Percentiles rank a stretch among this genome's conserved stretches.
Evolutionary conservation across 2,113 vertebrate species (phyloP).

Genomic region (Haplochromis vanheusdeni): DNA sequence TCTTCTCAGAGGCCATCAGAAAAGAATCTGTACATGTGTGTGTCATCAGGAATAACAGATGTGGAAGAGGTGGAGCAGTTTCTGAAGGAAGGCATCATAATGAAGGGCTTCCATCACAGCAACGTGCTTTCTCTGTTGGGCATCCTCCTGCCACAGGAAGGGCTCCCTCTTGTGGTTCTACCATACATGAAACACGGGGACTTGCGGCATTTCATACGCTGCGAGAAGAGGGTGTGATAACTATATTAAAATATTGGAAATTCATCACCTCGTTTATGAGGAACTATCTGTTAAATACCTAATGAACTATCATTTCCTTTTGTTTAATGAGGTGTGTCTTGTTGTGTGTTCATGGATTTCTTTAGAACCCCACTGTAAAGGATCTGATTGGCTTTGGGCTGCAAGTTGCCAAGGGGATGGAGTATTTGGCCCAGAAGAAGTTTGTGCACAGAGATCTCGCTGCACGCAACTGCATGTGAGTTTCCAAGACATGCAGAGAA

Average conservation of each 20-base stretch:
- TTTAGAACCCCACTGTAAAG: slow-evolving; percentile 90
- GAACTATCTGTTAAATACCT: neutral
- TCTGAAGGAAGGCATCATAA: slow-evolving; percentile 89
- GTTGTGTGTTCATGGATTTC: neutral
- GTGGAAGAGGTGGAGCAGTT: slow-evolving; percentile 94
- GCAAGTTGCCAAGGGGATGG: slow-evolving; percentile 93
- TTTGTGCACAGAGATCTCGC: slow-evolving; percentile 97
- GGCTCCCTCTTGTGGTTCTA: slow-evolving; percentile 86
- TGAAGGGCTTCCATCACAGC: slow-evolving; percentile 89
- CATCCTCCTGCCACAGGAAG: slow-evolving; percentile 81
- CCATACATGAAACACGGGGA: slow-evolving; percentile 96
- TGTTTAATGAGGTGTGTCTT: neutral
- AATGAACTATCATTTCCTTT: neutral
- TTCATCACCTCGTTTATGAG: neutral
- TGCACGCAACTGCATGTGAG: slow-evolving; percentile 98
- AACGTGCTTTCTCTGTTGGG: slow-evolving; percentile 90
- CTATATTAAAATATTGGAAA: neutral
- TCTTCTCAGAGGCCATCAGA: neutral
- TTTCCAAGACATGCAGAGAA: neutral
- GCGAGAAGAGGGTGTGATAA: slow-evolving; percentile 76
- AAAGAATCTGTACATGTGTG: neutral
- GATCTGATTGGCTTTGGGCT: slow-evolving; percentile 92
- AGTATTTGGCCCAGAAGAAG: slow-evolving; percentile 90
- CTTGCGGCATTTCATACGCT: slow-evolving; percentile 89
- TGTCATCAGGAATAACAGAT: slow-evolving; percentile 83